Evolutionary conservation across 2,113 vertebrate genomes (phyloP), one percentile per base, ranked within the genome.

Genomic region (Zosterops borbonicus): DNA sequence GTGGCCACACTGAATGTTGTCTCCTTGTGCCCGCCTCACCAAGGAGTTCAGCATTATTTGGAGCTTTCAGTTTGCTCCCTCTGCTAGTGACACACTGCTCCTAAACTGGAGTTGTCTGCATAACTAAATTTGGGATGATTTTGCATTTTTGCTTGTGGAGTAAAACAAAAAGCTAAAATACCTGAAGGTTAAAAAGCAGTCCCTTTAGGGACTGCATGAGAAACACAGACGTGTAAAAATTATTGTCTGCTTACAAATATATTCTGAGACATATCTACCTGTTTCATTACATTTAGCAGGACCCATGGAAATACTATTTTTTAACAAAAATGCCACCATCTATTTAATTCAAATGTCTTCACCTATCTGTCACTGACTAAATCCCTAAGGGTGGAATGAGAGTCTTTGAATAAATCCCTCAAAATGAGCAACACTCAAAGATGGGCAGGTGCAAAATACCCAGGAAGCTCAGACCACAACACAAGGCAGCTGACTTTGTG

Each of bases 311-410:
- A 79, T 14, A 39, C 2, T 49, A 16, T 11, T 49, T 95, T 82
- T 62, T n/a, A 69, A 75, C 10, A 35, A 70, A 81, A 92, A 62
- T 53, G 11, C 24, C 42, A 44, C 6, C 9, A 23, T 18, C 5
- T 84, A 7, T 35, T 52, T 41, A 42, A 37, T 60, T 35, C 46
- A 77, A 92, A 69, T 2, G 21, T 33, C 27, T 39, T 27, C 5
- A 77, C 33, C 29, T 3, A 69, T 18, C 49, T 49, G 19, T 58
- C 31, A 78, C 23, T 39, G 75, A 79, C n/a, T 63, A 63, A 67
- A 59, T 5, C 13, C 24, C 44, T 50, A 17, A 10, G 15, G 9
- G 22, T 44, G 21, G 14, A 60, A 69, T 0, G 0, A 2, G 9
- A 39, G 19, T 19, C 9, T 5, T 31, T 80, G 28, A 55, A 46